Percentiles rank a stretch among this genome's conserved stretches.
These are phyloP conservation scores for Hycleus phaleratus DNA, from an alignment of 1,140 invertebrate species.

Conservation along the genomic window DNA sequence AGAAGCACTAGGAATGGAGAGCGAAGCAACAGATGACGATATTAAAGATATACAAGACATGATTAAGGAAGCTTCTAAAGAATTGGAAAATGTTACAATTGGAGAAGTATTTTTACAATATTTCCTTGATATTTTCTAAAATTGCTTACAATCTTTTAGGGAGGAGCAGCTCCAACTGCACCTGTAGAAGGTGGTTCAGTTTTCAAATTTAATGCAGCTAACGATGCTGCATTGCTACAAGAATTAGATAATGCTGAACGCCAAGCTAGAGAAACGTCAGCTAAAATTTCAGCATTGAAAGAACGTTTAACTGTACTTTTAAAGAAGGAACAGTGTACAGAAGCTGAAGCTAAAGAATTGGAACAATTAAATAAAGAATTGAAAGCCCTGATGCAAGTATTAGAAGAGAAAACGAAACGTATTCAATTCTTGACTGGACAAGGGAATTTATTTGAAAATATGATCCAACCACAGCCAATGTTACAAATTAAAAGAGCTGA, in stretches of 20 bases:
- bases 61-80: slow-evolving; percentile 28
- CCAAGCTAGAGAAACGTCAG: slow-evolving; percentile 35
- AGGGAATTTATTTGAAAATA: slow-evolving; percentile 30
- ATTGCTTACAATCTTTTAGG: no score
- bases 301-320: slow-evolving; percentile 29
- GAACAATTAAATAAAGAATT: slow-evolving; percentile 33
- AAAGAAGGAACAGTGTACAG: slow-evolving; percentile 26
- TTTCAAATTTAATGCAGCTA: slow-evolving; percentile 22
- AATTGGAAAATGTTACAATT: slow-evolving; percentile 26
- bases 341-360: slow-evolving; percentile 33
- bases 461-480: slow-evolving; percentile 14
- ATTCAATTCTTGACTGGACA: slow-evolving; percentile 25
- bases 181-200: slow-evolving; percentile 15
- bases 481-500: slow-evolving; percentile 23
- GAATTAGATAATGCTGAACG: slow-evolving; percentile 37
- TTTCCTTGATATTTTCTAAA: neutral
- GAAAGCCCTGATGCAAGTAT: slow-evolving; percentile 34
- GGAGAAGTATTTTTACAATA: slow-evolving; percentile 15
- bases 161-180: neutral
- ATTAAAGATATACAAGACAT: slow-evolving; percentile 31
- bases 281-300: slow-evolving; percentile 34
- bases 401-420: slow-evolving; percentile 37
- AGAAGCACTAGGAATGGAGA: no score
- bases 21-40: slow-evolving; percentile 18
- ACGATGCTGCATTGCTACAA: slow-evolving; percentile 30